Conservation (phyloP, 2,797 vertebrate genomes). For the Lutjanus campechanus region DNA sequence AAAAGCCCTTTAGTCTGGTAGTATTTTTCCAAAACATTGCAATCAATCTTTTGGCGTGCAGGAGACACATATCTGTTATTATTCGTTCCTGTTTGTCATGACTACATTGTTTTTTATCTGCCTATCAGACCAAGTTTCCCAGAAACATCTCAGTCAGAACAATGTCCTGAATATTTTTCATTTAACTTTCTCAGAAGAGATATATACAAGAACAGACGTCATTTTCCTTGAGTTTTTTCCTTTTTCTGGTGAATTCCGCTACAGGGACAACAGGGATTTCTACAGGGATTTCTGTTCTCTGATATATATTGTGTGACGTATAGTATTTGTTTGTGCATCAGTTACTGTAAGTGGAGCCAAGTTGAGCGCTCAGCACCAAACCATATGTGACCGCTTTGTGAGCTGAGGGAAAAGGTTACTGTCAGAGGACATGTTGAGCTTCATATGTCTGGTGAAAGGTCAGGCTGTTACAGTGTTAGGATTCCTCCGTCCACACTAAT, state of each 20-base stretch:
- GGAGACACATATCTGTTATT: too few relatives aligned
- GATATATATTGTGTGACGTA: background rate
- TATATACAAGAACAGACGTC: background rate
- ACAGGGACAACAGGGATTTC: too few relatives aligned
- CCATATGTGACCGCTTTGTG: slow-evolving; percentile 36
- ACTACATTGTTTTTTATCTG: background rate
- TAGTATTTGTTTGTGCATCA: slow-evolving; percentile 1
- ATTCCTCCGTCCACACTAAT: slow-evolving; percentile 53
- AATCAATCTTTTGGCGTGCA: too few relatives aligned
- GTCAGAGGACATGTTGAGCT: slow-evolving; percentile 49
- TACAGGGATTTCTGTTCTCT: slow-evolving; percentile 31
- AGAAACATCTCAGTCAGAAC: background rate
- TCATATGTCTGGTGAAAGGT: slow-evolving; percentile 73
- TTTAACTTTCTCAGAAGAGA: slow-evolving; percentile 22
- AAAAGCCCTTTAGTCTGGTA: too few relatives aligned
- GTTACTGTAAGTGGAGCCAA: slow-evolving; percentile 20
- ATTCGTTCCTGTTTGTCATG: too few relatives aligned
- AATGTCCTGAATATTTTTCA: background rate
- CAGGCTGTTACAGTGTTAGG: slow-evolving; percentile 53
- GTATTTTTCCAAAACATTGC: too few relatives aligned
- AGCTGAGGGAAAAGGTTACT: slow-evolving; percentile 59
- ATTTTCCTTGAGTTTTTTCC: slow-evolving; percentile 20
- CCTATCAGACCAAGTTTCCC: background rate
- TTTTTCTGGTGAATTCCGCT: slow-evolving; percentile 20
- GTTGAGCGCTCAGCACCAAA: slow-evolving; percentile 8